Percentiles rank a stretch among this genome's conserved stretches.
These are phyloP conservation scores for Philopotamus ludificatus DNA, from an alignment of 1,140 invertebrate genomes.

Conservation along the genomic window DNA sequence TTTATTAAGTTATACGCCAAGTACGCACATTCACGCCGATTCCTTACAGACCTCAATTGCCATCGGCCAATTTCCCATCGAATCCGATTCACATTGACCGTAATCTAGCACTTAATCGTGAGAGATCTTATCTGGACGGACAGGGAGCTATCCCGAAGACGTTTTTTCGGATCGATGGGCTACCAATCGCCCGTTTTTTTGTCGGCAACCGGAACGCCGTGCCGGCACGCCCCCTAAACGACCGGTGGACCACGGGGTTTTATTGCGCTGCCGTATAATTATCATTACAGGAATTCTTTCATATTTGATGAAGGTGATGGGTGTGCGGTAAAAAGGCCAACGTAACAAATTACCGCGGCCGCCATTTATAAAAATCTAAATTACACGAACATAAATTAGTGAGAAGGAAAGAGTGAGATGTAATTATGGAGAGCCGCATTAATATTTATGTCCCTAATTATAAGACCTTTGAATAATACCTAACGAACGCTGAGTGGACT, in stretches of 20 bases:
- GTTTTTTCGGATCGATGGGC: too few species aligned
- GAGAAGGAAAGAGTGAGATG: conserved; percentile 42
- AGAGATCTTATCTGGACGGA: too few species aligned
- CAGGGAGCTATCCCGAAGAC: too few species aligned
- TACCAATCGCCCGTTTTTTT: too few species aligned
- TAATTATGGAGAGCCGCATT: conserved; percentile 42
- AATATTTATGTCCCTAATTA: conserved; percentile 43
- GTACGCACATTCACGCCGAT: too few species aligned
- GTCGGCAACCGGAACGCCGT: too few species aligned
- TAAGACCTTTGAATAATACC: conserved; percentile 43
- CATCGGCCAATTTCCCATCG: too few species aligned
- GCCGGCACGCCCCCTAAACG: too few species aligned
- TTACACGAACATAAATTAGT: conserved; percentile 43
- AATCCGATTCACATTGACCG: too few species aligned
- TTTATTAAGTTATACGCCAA: too few species aligned
- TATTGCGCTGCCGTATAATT: conserved; percentile 38
- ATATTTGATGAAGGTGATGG: conserved; percentile 42
- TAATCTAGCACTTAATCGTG: too few species aligned
- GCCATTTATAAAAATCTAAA: conserved; percentile 43
- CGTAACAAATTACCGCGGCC: conserved; percentile 40
- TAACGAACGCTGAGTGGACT: conserved; percentile 41
- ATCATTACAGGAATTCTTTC: conserved; percentile 42
- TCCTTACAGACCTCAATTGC: too few species aligned
- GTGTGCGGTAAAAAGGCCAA: conserved; percentile 34
- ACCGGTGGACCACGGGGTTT: conserved; percentile 13